Percentiles rank a stretch among this genome's conserved stretches.
Evolutionary conservation across 2,888 invertebrate species (phyloP).

Genomic region (Xanthia togata): DNA sequence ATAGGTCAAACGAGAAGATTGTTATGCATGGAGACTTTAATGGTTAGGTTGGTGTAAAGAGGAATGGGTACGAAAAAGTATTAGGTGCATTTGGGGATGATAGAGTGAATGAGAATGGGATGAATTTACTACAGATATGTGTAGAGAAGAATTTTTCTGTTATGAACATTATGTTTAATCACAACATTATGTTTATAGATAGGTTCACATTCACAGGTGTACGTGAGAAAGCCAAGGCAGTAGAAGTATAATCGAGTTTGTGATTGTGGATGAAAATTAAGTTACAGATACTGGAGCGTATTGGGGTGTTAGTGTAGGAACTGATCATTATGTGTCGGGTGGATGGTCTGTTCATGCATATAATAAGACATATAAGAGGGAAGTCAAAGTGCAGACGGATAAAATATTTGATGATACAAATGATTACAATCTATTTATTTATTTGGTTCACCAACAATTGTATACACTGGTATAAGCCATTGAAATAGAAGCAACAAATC

Average conservation of each 20-base stretch:
- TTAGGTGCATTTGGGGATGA: background rate
- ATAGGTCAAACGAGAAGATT: background rate
- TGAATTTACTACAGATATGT: background rate
- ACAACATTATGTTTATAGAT: background rate
- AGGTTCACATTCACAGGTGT: no score
- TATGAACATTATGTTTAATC: background rate
- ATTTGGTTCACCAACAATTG: no score
- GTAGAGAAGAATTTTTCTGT: background rate
- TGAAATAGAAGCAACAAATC: no score
- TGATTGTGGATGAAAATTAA: no score
- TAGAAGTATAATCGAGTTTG: no score
- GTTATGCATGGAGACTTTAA: background rate
- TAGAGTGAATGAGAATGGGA: background rate
- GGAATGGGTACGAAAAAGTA: background rate
- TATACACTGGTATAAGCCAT: no score
- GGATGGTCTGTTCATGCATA: background rate
- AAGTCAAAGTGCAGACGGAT: background rate
- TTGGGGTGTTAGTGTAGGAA: no score
- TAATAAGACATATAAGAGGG: background rate
- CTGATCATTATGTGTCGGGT: no score
- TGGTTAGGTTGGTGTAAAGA: background rate
- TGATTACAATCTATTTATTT: background rate
- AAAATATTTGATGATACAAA: background rate
- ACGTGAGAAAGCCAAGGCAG: no score
- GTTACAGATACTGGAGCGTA: background rate